Evolutionary conservation across 2,888 invertebrate species (phyloP).

Genomic region (Drosophila affinis): DNA sequence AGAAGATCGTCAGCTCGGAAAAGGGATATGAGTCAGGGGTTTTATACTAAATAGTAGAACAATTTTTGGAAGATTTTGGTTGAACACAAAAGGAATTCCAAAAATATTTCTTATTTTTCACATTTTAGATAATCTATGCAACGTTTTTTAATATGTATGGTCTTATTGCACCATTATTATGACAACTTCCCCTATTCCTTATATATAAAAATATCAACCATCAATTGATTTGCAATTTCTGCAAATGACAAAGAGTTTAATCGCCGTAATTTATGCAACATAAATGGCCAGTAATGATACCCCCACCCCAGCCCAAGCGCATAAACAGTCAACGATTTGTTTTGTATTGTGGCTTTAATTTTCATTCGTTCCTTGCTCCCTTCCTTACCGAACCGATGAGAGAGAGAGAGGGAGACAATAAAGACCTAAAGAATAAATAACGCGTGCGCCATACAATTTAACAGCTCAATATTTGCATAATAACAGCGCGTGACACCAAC

Average conservation of each 20-base stretch:
- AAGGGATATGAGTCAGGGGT: slow-evolving; percentile 26
- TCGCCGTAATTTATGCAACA: slow-evolving; percentile 79
- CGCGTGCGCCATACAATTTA: slow-evolving; percentile 77
- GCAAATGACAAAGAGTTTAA: slow-evolving; percentile 49
- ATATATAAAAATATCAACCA: slow-evolving; percentile 23
- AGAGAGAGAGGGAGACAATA: slow-evolving; percentile 23
- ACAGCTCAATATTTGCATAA: slow-evolving; percentile 80
- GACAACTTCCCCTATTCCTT: slow-evolving; percentile 10
- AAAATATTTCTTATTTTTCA: neutral
- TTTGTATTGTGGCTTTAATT: slow-evolving; percentile 46
- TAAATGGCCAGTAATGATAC: slow-evolving; percentile 69
- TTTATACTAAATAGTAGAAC: neutral
- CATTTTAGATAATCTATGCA: neutral
- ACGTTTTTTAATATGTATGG: neutral
- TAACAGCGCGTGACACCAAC: slow-evolving; percentile 76
- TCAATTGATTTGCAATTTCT: slow-evolving; percentile 31
- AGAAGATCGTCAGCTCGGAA: slow-evolving; percentile 16
- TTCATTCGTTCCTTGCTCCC: slow-evolving; percentile 26
- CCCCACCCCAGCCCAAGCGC: slow-evolving; percentile 20
- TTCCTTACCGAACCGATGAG: slow-evolving; percentile 8
- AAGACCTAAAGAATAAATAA: slow-evolving; percentile 68
- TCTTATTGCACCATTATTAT: slow-evolving; percentile 17
- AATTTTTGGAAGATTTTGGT: neutral
- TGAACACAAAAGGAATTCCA: too few species aligned
- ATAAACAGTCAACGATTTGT: slow-evolving; percentile 41